A percentile compares a stretch with the other conserved stretches of the same genome.
These are phyloP conservation scores for Elanoides forficatus DNA, from an alignment of 2,113 vertebrate species.

Conservation along the genomic window DNA sequence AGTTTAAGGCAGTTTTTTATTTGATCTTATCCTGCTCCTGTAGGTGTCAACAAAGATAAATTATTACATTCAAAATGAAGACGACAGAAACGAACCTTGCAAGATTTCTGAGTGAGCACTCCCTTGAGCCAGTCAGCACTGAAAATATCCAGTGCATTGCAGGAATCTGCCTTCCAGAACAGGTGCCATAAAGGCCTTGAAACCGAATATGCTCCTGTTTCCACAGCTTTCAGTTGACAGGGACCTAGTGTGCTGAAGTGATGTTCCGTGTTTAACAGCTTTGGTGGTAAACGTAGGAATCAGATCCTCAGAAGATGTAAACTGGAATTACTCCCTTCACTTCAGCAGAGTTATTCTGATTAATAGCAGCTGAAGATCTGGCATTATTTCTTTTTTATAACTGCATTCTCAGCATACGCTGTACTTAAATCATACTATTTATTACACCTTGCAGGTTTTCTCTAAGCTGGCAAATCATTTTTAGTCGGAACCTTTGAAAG, in stretches of 20 bases:
- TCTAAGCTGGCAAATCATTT: background rate
- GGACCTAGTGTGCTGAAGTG: background rate
- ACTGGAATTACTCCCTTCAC: background rate
- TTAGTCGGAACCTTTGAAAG: background rate
- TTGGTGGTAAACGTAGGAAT: background rate
- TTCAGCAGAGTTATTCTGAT: background rate
- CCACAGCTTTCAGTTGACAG: background rate
- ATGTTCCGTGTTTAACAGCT: background rate
- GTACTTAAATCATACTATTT: background rate
- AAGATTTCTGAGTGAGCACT: constrained; percentile 21
- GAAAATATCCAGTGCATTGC: background rate
- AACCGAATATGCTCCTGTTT: background rate
- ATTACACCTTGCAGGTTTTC: background rate
- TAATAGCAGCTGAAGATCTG: background rate
- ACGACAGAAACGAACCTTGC: background rate
- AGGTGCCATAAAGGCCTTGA: background rate
- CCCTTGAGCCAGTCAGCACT: background rate
- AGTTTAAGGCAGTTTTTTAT: background rate
- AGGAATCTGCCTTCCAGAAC: background rate
- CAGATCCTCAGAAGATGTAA: background rate
- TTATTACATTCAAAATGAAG: background rate
- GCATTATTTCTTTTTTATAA: background rate
- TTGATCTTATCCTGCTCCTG: constrained; percentile 16
- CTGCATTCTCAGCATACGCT: background rate
- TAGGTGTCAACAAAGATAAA: constrained; percentile 34